Evolutionary conservation across 2,797 vertebrate genomes (phyloP).

Genomic region (Phrynocephalus forsythii): DNA sequence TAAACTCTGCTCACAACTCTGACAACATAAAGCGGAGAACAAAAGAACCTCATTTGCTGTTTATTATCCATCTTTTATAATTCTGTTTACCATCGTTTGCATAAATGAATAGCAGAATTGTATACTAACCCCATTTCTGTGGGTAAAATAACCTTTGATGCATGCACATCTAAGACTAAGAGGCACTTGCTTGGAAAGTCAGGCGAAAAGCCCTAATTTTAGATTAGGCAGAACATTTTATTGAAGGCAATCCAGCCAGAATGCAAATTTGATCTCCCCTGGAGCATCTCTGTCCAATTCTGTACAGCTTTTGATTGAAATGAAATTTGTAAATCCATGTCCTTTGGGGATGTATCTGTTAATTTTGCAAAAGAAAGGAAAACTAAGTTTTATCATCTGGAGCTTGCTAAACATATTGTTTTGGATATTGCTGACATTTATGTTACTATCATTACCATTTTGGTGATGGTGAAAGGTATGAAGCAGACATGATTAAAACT

Average conservation of each 20-base stretch:
- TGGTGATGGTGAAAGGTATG: not conserved
- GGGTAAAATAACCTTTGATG: slow-evolving; percentile 53
- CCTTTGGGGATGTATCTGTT: slow-evolving; percentile 26
- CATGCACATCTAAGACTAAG: slow-evolving; percentile 40
- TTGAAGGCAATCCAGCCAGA: slow-evolving; percentile 39
- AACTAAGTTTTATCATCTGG: slow-evolving; percentile 38
- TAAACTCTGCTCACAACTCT: slow-evolving; percentile 78
- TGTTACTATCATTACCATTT: not conserved
- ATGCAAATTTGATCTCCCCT: slow-evolving; percentile 19
- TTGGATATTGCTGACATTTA: slow-evolving; percentile 25
- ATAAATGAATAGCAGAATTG: slow-evolving; percentile 72
- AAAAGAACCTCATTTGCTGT: slow-evolving; percentile 72
- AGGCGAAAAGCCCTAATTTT: slow-evolving; percentile 37
- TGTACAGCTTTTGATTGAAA: slow-evolving; percentile 28
- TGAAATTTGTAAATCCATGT: slow-evolving; percentile 16
- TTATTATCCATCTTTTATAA: slow-evolving; percentile 75
- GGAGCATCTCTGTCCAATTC: slow-evolving; percentile 11
- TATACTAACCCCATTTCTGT: slow-evolving; percentile 65
- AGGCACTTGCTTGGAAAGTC: slow-evolving; percentile 51
- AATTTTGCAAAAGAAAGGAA: slow-evolving; percentile 31
- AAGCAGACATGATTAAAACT: slow-evolving; percentile 3
- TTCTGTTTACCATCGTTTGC: slow-evolving; percentile 70
- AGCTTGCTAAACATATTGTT: slow-evolving; percentile 7
- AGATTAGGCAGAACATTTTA: slow-evolving; percentile 43
- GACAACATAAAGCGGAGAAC: slow-evolving; percentile 70